Percentiles rank a stretch among this genome's conserved stretches.
phyloP scores from a whole-genome alignment of 2,797 vertebrate species.

The Orientallactaga sibirica region DNA sequence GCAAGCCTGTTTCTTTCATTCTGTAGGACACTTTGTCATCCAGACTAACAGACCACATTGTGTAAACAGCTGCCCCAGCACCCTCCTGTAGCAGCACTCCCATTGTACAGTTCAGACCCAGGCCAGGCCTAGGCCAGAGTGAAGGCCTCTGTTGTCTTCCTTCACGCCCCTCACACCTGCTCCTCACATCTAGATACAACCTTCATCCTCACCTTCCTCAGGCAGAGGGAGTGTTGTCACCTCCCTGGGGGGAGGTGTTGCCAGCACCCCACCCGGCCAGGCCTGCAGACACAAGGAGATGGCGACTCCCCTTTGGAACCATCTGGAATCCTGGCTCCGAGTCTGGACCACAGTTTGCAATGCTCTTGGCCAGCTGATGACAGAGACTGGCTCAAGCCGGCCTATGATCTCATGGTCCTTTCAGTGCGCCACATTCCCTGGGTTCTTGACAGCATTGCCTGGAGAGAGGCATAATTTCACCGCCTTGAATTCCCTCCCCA shows the following conservation, averaged over 20 bases:
- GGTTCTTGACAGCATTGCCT: neutral
- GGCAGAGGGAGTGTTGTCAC: neutral
- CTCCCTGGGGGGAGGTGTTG: neutral
- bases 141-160: neutral
- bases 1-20: neutral
- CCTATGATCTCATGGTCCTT: slow-evolving; percentile 49
- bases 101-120: neutral
- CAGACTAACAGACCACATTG: neutral
- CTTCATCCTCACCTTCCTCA: neutral
- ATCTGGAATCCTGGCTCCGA: slow-evolving; percentile 11
- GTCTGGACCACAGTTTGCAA: neutral
- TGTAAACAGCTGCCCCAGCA: neutral
- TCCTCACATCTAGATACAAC: neutral
- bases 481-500: neutral
- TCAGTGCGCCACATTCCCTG: neutral
- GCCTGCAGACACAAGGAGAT: slow-evolving; percentile 13
- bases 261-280: neutral
- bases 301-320: neutral
- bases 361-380: neutral
- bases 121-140: neutral
- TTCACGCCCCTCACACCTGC: neutral
- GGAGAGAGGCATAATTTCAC: neutral
- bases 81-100: neutral
- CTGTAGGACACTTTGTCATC: neutral
- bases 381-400: neutral